Conservation (phyloP, 2,888 invertebrate genomes). For the Drosophila emarginata region DNA sequence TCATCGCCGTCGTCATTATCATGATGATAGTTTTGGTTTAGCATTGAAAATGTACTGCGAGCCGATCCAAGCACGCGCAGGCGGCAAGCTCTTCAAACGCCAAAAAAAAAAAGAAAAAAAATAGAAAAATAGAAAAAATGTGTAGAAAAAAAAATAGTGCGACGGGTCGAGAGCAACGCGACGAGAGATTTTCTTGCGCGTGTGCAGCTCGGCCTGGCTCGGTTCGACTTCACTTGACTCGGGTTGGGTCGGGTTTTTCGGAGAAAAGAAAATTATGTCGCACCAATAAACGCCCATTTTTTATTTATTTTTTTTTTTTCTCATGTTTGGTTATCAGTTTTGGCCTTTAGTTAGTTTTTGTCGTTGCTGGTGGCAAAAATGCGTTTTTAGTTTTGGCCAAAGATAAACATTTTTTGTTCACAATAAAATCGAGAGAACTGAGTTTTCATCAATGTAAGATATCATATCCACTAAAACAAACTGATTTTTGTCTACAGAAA, state of each 20-base stretch:
- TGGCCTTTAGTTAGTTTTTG: slow-evolving; percentile 7
- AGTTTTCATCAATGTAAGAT: neutral
- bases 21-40: slow-evolving; percentile 42
- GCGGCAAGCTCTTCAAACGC: neutral
- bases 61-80: neutral
- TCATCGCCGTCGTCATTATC: slow-evolving; percentile 13
- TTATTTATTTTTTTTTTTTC: neutral
- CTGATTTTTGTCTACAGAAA: neutral
- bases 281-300: slow-evolving; percentile 12
- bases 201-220: slow-evolving; percentile 9
- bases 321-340: slow-evolving; percentile 14
- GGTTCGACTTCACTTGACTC: neutral
- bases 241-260: neutral
- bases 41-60: slow-evolving; percentile 34
- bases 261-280: slow-evolving; percentile 6
- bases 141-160: neutral
- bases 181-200: slow-evolving; percentile 5
- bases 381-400: slow-evolving; percentile 11
- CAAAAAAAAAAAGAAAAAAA: neutral
- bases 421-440: neutral
- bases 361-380: slow-evolving; percentile 13
- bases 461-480: neutral
- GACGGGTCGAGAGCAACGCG: neutral
- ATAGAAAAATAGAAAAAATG: neutral
- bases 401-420: neutral